Evolutionary conservation across 2,113 vertebrate genomes (phyloP), one percentile per base, ranked within the genome.

Genomic region (Abramis brama): DNA sequence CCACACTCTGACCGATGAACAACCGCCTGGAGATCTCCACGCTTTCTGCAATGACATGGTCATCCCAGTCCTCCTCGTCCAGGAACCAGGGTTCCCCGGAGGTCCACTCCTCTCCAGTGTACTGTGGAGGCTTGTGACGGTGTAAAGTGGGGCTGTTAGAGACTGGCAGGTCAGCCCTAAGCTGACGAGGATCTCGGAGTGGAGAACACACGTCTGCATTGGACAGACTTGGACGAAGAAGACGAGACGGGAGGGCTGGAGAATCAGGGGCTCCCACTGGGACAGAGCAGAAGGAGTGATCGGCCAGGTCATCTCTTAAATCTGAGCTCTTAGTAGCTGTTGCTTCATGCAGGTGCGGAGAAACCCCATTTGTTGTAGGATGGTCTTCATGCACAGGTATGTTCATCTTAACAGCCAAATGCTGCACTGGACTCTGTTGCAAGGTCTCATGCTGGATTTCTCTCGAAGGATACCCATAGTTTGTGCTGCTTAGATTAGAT

Each of bases 341-440:
- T 43, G 87, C 73, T 39, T 91, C 62, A 0, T 85, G 87, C 12
- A 89, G 75, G 19, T 82, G 87, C 5, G 81, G 85, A 76, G 81
- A 62, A 6, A 79, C 79, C 84, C 91, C 91, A 36, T 86, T 87
- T 52, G 86, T 88, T 77, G 88, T 85, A 76, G 91, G 84, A 3
- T 84, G 43, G 87, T 92, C 91, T 84, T 91, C 89, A 1, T 93
- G 92, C 90, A 95, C 93, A 85, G 95, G 95, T 91, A 95, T 95
- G 87, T 95, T 95, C 94, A 95, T 95, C 80, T 92, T 91, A 3
- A 94, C 89, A 10, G 64, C 89, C 74, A 17, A 57, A 91, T 86
- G 83, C 76, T 91, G 90, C 23, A 55, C 39, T 10, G 87, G 83
- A 59, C 59, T 88, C 81, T 94, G 92, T 47, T 90, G 91, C 86